phyloP scores from a whole-genome alignment of 2,888 invertebrate species.

The Halictus ligatus region DNA sequence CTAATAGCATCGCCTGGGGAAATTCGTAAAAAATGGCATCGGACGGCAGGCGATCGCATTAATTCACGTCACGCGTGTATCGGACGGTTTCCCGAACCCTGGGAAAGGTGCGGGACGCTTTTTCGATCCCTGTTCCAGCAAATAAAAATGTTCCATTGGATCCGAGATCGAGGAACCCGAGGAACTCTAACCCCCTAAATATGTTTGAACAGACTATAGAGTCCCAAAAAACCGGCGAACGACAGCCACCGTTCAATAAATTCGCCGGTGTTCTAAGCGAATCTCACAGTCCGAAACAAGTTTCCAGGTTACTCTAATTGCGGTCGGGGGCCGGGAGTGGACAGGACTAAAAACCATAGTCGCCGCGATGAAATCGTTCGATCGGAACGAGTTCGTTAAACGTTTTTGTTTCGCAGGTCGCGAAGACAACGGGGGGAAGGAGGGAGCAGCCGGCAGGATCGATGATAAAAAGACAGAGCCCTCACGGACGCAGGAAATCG shows the following conservation, averaged over 20 bases:
- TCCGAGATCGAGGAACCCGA: background rate
- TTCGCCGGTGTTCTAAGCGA: background rate
- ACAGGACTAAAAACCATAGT: constrained; percentile 18
- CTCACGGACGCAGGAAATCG: constrained; percentile 27
- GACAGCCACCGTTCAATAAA: constrained; percentile 21
- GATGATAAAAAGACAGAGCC: constrained; percentile 29
- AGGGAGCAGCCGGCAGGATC: background rate
- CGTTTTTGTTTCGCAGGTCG: constrained; percentile 37
- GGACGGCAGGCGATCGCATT: background rate
- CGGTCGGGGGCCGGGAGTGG: background rate
- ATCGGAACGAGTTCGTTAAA: constrained; percentile 54
- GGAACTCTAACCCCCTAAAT: too few species aligned
- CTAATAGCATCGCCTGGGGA: constrained; percentile 28
- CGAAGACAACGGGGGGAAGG: constrained; percentile 6
- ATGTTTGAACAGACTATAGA: too few species aligned
- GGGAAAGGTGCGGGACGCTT: too few species aligned
- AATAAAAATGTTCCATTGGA: background rate
- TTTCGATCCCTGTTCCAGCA: background rate
- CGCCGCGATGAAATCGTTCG: constrained; percentile 41
- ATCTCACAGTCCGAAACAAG: background rate
- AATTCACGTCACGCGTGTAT: background rate
- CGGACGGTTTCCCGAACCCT: too few species aligned
- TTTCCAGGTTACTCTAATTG: constrained; percentile 22
- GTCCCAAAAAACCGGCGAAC: too few species aligned
- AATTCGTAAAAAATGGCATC: constrained; percentile 24